These are phyloP conservation scores for Peromyscus nudipes DNA, from an alignment of 2,797 vertebrate species.

Conservation along the genomic window DNA sequence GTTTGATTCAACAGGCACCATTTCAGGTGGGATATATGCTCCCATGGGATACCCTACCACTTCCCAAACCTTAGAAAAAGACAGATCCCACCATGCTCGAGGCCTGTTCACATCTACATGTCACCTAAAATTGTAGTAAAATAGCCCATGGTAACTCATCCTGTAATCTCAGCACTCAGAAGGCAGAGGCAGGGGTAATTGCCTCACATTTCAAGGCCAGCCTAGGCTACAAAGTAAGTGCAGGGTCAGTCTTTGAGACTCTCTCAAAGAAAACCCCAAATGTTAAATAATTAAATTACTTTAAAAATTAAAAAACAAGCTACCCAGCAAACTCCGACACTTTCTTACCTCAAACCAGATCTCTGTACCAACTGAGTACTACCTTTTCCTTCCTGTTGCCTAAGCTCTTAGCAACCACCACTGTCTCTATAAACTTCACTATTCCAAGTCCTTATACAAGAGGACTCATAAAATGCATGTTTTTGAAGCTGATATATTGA, in stretches of 20 bases:
- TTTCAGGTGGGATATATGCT: not conserved
- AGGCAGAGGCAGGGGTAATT: not conserved
- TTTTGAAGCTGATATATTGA: not conserved
- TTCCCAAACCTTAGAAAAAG: not conserved
- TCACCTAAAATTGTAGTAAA: not conserved
- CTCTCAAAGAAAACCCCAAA: not conserved
- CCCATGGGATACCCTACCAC: not conserved
- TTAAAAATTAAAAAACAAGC: not conserved
- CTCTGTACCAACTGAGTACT: not conserved
- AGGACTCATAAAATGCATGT: not conserved
- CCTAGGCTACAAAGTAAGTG: not conserved
- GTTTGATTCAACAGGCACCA: conserved; percentile 43
- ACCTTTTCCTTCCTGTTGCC: not conserved
- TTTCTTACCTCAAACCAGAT: not conserved
- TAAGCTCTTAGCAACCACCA: not conserved
- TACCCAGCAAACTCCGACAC: not conserved
- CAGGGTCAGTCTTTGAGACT: not conserved
- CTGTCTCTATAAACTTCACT: not conserved
- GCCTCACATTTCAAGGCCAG: not conserved
- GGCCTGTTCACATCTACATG: not conserved
- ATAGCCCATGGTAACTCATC: not conserved
- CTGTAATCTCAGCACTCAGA: not conserved
- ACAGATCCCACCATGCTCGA: not conserved
- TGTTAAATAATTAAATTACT: not conserved
- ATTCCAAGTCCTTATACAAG: not conserved